Percentiles rank a stretch among this genome's conserved stretches.
Evolutionary conservation across 2,888 invertebrate species (phyloP).

Genomic region (Dusona sp.): DNA sequence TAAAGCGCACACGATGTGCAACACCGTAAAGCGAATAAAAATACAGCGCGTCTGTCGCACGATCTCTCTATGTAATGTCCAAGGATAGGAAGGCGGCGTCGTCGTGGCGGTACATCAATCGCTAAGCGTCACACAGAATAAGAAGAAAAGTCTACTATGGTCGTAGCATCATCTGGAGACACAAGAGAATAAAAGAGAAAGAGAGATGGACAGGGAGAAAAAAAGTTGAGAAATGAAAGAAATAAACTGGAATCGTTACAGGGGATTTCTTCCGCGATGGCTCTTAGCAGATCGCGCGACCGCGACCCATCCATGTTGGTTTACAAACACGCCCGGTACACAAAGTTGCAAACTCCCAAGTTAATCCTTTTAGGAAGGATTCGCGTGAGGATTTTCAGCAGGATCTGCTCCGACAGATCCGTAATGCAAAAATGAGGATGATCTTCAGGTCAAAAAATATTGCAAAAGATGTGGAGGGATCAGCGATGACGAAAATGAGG

Average conservation of each 20-base stretch:
- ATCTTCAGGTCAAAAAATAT: constrained; percentile 31
- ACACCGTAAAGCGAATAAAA: constrained; percentile 58
- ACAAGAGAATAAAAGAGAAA: constrained; percentile 57
- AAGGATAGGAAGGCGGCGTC: constrained; percentile 50
- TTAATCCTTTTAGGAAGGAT: constrained; percentile 55
- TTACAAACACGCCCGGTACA: constrained; percentile 43
- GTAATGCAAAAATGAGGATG: constrained; percentile 34
- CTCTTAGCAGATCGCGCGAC: constrained; percentile 43
- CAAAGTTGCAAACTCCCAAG: constrained; percentile 46
- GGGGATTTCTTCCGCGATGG: constrained; percentile 69
- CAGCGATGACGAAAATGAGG: constrained; percentile 4
- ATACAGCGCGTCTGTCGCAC: constrained; percentile 66
- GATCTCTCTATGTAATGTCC: constrained; percentile 50
- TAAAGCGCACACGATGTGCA: constrained; percentile 18
- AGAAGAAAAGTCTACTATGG: constrained; percentile 63
- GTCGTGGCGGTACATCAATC: constrained; percentile 72
- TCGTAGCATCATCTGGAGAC: constrained; percentile 49
- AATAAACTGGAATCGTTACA: constrained; percentile 69
- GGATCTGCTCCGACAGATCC: constrained; percentile 24
- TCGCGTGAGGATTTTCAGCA: constrained; percentile 57
- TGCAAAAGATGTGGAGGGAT: constrained; percentile 51
- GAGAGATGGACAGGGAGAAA: constrained; percentile 27
- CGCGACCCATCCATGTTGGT: constrained; percentile 40
- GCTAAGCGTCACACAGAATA: constrained; percentile 44
- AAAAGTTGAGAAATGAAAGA: constrained; percentile 28